Base-by-base conservation (phyloP, 2,797 vertebrate genomes). In the Thunnus albacares region DNA sequence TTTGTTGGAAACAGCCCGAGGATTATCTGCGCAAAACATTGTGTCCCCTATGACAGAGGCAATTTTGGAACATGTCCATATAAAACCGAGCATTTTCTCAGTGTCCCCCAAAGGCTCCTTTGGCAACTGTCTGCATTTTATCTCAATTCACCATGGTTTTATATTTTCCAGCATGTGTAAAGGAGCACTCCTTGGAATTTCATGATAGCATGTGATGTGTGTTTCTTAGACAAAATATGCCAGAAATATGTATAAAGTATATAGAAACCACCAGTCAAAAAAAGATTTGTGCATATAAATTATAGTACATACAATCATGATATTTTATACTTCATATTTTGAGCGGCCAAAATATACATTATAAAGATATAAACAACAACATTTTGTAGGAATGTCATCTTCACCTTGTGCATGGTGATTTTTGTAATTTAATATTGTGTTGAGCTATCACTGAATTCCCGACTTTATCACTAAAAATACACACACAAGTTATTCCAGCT, bases 11-110 rank as follows among this genome's bases (percentile, higher is more conserved):
- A 81, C 51, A 82, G 86, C 82, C 79, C 5, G 69, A 90, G 79
- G 90, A 89, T 82, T 84, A 87, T 87, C 81, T 72, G 67, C 63
- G 49, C 66, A 75, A 80, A 86, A 84, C 60, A 73, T 53, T 18
- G 26, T 0, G 51, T 85, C 79, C 72, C 80, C 52, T 0, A 30
- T 83, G 84, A 87, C 82, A 81, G 45, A 51, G 30, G 65, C 78
- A 73, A 80, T 90, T 87, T 74, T 73, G 71, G 70, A 89, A 78
- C 57, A 22, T 70, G 74, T 90, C 68, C 61, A 63, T 72, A 55
- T 77, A 52, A 82, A 85, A 80, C 52, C 4, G 38, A 75, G 28
- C 55, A 60, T 69, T 75, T 87, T 80, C 76, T 76, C 81, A 41
- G 49, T 30, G 65, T 75, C 38, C 74, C 84, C 85, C 24, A 20